Base-by-base conservation (phyloP, 2,797 vertebrate species). In the Dendrocincla fuliginosa region DNA sequence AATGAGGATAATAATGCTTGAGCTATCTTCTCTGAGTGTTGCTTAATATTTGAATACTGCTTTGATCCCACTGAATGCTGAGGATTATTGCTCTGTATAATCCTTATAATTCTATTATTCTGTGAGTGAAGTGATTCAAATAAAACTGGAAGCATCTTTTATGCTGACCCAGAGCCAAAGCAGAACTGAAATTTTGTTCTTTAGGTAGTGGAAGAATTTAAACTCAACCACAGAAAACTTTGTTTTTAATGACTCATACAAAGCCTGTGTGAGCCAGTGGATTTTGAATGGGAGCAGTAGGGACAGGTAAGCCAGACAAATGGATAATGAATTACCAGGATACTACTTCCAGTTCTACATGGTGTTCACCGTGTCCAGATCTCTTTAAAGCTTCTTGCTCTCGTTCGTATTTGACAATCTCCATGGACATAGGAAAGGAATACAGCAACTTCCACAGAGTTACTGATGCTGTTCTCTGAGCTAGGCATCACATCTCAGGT, bases 61-160 rank as follows among this genome's bases (percentile, higher is more conserved):
- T 90, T 87, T 82, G 88, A 85, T 95, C 60, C 41, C 23, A 24
- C 15, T 59, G 60, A 92, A 27, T 52, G 53, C 87, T 88, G 65
- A 86, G 73, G 57, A 57, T 93, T 93, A 73, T 49, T 84, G 59
- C 64, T 81, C 49, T 76, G 23, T 71, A 53, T 90, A 89, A 91
- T 87, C 73, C 73, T 53, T 64, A 5, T 88, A 86, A 94, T 90
- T 95, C 65, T 94, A 41, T 90, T 90, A 92, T 79, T 82, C 67
- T 27, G 32, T 1, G 3, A 77, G 22, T 73, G 60, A 85, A 91
- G 50, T 50, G 39, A 77, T 81, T 85, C 55, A 75, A 19, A 39
- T 81, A 64, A 94, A 94, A 93, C 44, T 78, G 50, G n/a, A 86
- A 93, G 33, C 18, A 30, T 52, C 57, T 89, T 77, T 85, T 80